Evolutionary conservation across 2,888 invertebrate genomes (phyloP).

Genomic region (Caenorhabditis uteleia): DNA sequence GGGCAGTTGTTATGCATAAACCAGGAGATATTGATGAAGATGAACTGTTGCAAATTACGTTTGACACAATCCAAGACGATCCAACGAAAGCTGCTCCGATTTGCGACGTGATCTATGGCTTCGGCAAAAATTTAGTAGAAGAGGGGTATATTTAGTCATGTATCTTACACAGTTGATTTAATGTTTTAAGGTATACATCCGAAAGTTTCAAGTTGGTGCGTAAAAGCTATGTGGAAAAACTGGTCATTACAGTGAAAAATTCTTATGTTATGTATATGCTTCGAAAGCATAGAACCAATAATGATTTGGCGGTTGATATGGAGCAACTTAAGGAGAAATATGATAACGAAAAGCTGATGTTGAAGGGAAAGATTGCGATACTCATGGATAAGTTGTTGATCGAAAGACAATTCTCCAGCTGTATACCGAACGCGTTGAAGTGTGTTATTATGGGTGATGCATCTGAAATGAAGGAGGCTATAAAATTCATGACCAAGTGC

Average conservation of each 20-base stretch:
- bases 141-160: constrained; percentile 5
- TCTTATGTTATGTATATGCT: not conserved
- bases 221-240: no score
- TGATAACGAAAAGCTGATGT: no score
- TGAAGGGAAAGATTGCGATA: not conserved
- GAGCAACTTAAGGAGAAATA: constrained; percentile 20
- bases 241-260: no score
- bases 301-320: constrained; percentile 8
- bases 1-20: no score
- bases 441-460: constrained; percentile 45
- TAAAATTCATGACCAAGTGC: constrained; percentile 82
- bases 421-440: constrained; percentile 36
- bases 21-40: no score
- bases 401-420: constrained; percentile 31
- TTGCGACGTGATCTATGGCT: no score
- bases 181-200: no score
- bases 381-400: constrained; percentile 45
- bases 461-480: constrained; percentile 75
- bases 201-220: not conserved
- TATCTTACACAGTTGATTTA: not conserved
- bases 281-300: not conserved
- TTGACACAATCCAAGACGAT: no score
- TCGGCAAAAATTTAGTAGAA: no score
- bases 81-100: no score
- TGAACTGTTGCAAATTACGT: no score